These are phyloP conservation scores for Phataginus tricuspis DNA, from an alignment of 2,797 vertebrate species.

Conservation along the genomic window DNA sequence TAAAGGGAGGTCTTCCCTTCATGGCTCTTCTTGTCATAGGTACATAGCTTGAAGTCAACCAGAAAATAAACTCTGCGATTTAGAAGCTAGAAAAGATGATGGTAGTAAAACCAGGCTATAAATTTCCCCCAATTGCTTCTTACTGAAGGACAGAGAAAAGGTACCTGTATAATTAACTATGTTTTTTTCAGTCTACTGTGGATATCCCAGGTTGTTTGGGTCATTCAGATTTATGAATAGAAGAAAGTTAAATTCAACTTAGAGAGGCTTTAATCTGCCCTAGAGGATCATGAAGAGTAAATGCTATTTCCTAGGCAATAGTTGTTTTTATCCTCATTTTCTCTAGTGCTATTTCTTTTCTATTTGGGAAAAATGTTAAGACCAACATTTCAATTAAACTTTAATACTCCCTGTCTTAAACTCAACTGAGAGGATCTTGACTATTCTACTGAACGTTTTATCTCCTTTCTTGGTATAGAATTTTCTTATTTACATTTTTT, in stretches of 20 bases:
- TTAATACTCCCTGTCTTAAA: slow-evolving; percentile 80
- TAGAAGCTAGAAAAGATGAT: not conserved
- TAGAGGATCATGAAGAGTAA: not conserved
- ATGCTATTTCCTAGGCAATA: slow-evolving; percentile 21
- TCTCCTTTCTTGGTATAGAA: slow-evolving; percentile 44
- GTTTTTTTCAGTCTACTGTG: not conserved
- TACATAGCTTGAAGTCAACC: not conserved
- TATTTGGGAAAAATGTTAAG: slow-evolving; percentile 71
- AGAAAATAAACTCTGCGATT: slow-evolving; percentile 35
- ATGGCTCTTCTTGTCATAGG: not conserved
- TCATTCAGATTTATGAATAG: slow-evolving; percentile 49
- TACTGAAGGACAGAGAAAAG: not conserved
- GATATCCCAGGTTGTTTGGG: not conserved
- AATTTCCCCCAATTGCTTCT: not conserved
- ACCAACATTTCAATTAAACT: slow-evolving; percentile 84
- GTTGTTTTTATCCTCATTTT: slow-evolving; percentile 49
- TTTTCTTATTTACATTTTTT: slow-evolving; percentile 69
- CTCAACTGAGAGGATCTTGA: slow-evolving; percentile 79
- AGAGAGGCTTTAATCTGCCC: slow-evolving; percentile 37
- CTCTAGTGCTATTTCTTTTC: slow-evolving; percentile 64
- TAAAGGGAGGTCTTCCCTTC: not conserved
- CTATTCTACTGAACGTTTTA: slow-evolving; percentile 69
- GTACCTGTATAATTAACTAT: not conserved
- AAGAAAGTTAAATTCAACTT: slow-evolving; percentile 63
- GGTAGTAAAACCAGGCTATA: not conserved